Evolutionary conservation across 2,888 invertebrate species (phyloP).

Genomic region (Autographa gamma): DNA sequence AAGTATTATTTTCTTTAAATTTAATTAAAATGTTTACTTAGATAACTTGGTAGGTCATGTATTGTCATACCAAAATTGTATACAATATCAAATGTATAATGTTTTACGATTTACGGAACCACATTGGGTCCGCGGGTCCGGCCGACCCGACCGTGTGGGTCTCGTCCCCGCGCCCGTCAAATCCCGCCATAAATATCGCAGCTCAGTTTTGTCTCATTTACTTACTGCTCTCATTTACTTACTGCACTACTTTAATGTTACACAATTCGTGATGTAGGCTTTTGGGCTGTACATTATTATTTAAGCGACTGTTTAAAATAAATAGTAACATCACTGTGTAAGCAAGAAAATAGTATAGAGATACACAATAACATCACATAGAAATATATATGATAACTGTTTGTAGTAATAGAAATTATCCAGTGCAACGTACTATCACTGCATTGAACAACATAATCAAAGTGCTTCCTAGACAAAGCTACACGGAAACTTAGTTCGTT

Average conservation of each 20-base stretch:
- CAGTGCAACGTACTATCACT: not conserved
- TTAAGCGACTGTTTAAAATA: no score
- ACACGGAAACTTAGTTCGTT: not conserved
- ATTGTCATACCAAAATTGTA: no score
- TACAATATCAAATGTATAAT: no score
- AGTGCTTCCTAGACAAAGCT: not conserved
- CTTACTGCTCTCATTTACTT: constrained; percentile 14
- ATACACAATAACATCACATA: no score
- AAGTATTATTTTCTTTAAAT: no score
- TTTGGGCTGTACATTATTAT: not conserved
- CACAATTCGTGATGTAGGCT: constrained; percentile 3
- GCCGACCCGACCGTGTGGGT: constrained; percentile 32
- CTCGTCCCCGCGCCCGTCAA: constrained; percentile 42
- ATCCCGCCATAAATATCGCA: constrained; percentile 49
- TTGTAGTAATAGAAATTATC: not conserved
- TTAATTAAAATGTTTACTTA: no score
- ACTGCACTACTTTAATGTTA: constrained; percentile 20
- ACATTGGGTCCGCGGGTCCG: not conserved
- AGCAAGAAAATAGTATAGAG: no score
- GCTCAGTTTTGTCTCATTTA: constrained; percentile 36
- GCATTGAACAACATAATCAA: not conserved
- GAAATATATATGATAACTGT: no score
- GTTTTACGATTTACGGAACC: constrained; percentile 12
- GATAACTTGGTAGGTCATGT: no score
- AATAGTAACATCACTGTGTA: no score